phyloP scores from a whole-genome alignment of 2,113 vertebrate species.

The Sapayoa aenigma region DNA sequence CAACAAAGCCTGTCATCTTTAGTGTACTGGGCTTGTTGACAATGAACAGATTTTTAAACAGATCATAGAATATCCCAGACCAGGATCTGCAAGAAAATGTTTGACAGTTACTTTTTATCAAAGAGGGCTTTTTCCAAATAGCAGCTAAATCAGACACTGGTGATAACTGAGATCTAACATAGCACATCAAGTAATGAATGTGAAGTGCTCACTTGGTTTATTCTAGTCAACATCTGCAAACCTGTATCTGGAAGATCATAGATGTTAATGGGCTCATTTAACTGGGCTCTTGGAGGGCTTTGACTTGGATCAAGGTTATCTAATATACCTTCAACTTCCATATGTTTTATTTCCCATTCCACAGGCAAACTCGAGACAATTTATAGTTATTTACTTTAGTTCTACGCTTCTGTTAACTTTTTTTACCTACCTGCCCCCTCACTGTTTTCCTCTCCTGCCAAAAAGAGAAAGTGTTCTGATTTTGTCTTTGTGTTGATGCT shows the following conservation, averaged over 20 bases:
- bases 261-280: background rate
- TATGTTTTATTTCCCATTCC: background rate
- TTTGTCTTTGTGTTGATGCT: background rate
- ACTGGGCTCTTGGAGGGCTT: background rate
- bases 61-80: background rate
- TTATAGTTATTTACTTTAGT: background rate
- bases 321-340: background rate
- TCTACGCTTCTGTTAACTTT: background rate
- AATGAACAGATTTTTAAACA: background rate
- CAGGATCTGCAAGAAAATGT: background rate
- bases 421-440: background rate
- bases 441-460: background rate
- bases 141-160: background rate
- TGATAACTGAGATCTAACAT: no score
- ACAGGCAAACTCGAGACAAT: background rate
- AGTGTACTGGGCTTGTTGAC: background rate
- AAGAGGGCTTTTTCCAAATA: background rate
- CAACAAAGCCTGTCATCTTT: background rate
- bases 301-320: background rate
- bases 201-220: background rate
- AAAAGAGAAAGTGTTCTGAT: background rate
- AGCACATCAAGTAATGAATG: background rate
- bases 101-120: background rate
- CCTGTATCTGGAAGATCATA: background rate
- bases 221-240: background rate